A percentile compares a stretch with the other conserved stretches of the same genome.
These are phyloP conservation scores for Drosophila funebris DNA, from an alignment of 1,140 invertebrate genomes.

Conservation along the genomic window DNA sequence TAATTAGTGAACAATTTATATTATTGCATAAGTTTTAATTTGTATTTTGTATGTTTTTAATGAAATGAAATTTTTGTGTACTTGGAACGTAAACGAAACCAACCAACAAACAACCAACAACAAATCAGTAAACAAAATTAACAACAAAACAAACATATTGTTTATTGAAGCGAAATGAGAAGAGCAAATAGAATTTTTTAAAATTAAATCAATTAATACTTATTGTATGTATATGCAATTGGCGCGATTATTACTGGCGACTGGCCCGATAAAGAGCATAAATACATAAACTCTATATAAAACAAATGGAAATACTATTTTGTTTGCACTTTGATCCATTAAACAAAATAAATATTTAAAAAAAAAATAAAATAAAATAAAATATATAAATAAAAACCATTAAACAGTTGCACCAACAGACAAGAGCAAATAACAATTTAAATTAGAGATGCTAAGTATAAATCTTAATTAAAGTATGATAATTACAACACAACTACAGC, in stretches of 20 bases:
- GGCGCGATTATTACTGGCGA: constrained; percentile 8
- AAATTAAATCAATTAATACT: constrained; percentile 63
- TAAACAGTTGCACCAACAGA: constrained; percentile 60
- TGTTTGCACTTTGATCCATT: constrained; percentile 50
- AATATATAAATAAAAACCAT: constrained; percentile 33
- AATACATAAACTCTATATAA: constrained; percentile 12
- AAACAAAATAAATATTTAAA: too few species aligned
- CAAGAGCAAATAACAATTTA: constrained; percentile 58
- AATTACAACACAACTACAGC: constrained; percentile 74
- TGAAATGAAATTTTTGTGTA: constrained; percentile 40
- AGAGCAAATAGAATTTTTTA: constrained; percentile 55
- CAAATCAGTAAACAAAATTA: constrained; percentile 28
- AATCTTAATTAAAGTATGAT: constrained; percentile 74
- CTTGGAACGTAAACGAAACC: constrained; percentile 21
- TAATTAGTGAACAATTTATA: constrained; percentile 70
- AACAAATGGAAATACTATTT: constrained; percentile 47
- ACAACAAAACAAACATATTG: constrained; percentile 27
- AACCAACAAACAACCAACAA: constrained; percentile 8
- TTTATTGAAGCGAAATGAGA: constrained; percentile 45
- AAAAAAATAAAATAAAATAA: constrained; percentile 29
- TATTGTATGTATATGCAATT: constrained; percentile 50
- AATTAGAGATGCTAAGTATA: constrained; percentile 70
- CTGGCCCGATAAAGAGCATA: constrained; percentile 17
- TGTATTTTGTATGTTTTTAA: constrained; percentile 68
- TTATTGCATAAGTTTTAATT: constrained; percentile 57